Evolutionary conservation across 2,888 invertebrate genomes (phyloP), one percentile per base, ranked within the genome.

Genomic region (Ditylenchus weischeri): DNA sequence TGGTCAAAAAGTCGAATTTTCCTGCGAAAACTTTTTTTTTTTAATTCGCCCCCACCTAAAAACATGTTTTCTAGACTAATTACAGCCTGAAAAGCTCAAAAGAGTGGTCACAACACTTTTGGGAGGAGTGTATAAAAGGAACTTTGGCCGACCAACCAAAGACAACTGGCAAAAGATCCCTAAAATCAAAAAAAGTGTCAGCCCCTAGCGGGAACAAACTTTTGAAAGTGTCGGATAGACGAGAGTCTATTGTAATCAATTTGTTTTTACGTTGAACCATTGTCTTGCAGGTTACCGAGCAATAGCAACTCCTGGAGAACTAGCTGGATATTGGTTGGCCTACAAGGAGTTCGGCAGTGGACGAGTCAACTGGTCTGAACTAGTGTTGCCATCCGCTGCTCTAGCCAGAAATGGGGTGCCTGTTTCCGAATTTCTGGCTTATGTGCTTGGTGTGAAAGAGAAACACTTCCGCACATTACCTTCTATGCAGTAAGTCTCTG

Each of bases 321-420:
- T 83, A 19, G 75, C 76, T 15, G 83, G 83, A 0, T 83, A 81
- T 58, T 78, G 79, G 78, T 69, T 76, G 61, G 79, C 75, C 7
- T 80, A 72, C 70, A 69, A 74, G 29, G 69, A 76, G n/a, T 83
- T 70, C 61, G 83, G 82, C 51, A 78, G 78, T 43, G 81, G 81
- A n/a, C 70, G 68, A 11, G 70, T 81, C 10, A 38, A 66, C 10
- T 81, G 81, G 81, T 68, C 64, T 50, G 75, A 78, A n/a, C 59
- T 78, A 29, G 69, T 78, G 47, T 60, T 69, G 69, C 77, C 77
- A 10, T 59, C 59, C 8, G 59, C 21, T 21, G 29, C 21, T 21
- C 21, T 59, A 43, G 77, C 78, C 13, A 51, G 78, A 50, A 75
- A 77, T 18, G 80, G 80, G 19, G 73, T 76, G 15, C 77, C 81